These are phyloP conservation scores for Nasonia vitripennis DNA, from an alignment of 1,140 invertebrate genomes.

Conservation along the genomic window DNA sequence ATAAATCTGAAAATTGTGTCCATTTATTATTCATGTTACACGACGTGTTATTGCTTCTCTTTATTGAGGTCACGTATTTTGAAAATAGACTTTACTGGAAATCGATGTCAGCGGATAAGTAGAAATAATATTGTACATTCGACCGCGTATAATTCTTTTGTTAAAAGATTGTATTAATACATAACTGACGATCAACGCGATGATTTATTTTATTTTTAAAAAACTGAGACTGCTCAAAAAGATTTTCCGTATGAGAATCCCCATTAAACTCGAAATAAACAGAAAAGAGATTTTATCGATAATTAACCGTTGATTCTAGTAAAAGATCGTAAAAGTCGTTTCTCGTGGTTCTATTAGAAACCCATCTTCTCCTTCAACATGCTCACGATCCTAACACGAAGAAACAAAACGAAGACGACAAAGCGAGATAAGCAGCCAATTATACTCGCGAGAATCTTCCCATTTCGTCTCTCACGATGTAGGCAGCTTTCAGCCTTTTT, in stretches of 20 bases:
- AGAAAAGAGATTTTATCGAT: neutral
- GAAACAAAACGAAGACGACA: neutral
- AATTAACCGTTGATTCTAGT: neutral
- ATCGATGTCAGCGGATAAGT: neutral
- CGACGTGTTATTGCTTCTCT: no score
- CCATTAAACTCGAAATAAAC: neutral
- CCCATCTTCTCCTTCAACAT: neutral
- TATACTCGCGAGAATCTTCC: slow-evolving; percentile 27
- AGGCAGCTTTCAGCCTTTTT: slow-evolving; percentile 9
- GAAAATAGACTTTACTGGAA: neutral
- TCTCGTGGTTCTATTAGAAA: slow-evolving; percentile 26
- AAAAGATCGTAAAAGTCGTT: slow-evolving; percentile 23
- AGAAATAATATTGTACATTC: no score
- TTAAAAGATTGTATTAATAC: no score
- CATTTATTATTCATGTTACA: slow-evolving; percentile 11
- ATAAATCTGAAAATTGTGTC: neutral
- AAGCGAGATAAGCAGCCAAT: slow-evolving; percentile 47
- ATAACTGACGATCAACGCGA: no score
- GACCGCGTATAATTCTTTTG: no score
- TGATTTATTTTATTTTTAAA: neutral
- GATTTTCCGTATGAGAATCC: neutral
- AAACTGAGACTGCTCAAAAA: neutral
- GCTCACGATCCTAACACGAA: neutral
- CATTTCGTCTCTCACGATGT: neutral
- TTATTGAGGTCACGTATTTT: neutral